Evolutionary conservation across 2,797 vertebrate genomes (phyloP).

Genomic region (Lepus townsendii): DNA sequence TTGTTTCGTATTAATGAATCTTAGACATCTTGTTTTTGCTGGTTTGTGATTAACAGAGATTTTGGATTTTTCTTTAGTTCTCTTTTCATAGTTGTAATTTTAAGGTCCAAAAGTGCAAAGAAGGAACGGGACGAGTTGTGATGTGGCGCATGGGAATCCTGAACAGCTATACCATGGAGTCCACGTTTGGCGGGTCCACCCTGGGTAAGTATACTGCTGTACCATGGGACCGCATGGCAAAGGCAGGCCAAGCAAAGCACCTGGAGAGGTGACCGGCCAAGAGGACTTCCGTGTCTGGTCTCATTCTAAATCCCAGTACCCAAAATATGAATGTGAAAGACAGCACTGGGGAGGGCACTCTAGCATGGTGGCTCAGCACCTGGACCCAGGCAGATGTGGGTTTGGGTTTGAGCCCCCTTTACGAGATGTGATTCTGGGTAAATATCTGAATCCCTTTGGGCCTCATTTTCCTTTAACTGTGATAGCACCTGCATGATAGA

Average conservation of each 20-base stretch:
- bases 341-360: not conserved
- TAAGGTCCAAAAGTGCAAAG: slow-evolving; percentile 95
- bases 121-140: slow-evolving; percentile 94
- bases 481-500: not conserved
- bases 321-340: not conserved
- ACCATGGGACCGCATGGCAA: not conserved
- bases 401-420: not conserved
- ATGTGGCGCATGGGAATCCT: slow-evolving; percentile 96
- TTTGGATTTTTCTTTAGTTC: slow-evolving; percentile 89
- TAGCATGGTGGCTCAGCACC: not conserved
- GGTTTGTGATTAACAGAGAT: slow-evolving; percentile 29
- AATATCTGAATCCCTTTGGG: not conserved
- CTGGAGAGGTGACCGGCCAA: not conserved
- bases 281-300: not conserved
- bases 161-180: slow-evolving; percentile 98
- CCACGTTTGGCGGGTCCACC: slow-evolving; percentile 95
- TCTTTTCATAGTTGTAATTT: slow-evolving; percentile 97
- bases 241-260: not conserved
- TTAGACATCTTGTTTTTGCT: not conserved
- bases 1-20: not conserved
- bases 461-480: not conserved
- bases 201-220: slow-evolving; percentile 89
- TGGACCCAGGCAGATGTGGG: not conserved
- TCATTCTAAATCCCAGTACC: not conserved
- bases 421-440: not conserved